phyloP scores from a whole-genome alignment of 2,888 invertebrate genomes.

The Ferdinandea cuprea region DNA sequence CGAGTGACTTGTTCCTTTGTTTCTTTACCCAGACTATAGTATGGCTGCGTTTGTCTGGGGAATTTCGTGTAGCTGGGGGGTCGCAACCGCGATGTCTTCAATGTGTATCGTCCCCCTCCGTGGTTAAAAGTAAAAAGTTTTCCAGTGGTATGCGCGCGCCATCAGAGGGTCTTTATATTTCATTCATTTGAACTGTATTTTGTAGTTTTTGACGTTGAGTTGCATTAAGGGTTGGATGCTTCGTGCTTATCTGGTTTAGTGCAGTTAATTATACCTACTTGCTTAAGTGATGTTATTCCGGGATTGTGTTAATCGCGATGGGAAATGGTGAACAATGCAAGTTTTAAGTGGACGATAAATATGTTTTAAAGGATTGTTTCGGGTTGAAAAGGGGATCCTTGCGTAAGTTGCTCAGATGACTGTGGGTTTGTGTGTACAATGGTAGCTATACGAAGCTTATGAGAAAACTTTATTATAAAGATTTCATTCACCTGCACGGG shows the following conservation, averaged over 20 bases:
- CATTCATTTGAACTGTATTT: conserved; percentile 1
- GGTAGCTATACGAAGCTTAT: too few relatives aligned
- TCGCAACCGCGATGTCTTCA: not conserved
- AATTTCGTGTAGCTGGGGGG: not conserved
- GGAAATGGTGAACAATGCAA: not conserved
- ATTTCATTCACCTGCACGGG: too few relatives aligned
- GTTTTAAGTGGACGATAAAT: not conserved
- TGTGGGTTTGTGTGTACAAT: too few relatives aligned
- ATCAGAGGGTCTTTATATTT: conserved; percentile 12
- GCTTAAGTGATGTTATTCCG: not conserved
- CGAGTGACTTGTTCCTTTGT: not conserved
- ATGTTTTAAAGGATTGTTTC: too few relatives aligned
- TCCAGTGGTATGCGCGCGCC: not conserved
- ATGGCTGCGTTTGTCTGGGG: not conserved
- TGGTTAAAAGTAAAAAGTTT: conserved; percentile 1
- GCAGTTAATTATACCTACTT: conserved; percentile 13
- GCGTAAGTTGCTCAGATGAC: too few relatives aligned
- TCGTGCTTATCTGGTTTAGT: conserved; percentile 20
- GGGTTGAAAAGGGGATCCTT: too few relatives aligned
- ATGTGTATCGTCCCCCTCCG: not conserved
- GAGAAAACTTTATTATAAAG: too few relatives aligned
- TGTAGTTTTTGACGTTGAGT: not conserved
- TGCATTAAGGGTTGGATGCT: conserved; percentile 13
- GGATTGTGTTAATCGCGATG: not conserved
- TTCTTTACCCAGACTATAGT: not conserved